phyloP scores from a whole-genome alignment of 2,113 vertebrate species.

The Opisthocomus hoazin region DNA sequence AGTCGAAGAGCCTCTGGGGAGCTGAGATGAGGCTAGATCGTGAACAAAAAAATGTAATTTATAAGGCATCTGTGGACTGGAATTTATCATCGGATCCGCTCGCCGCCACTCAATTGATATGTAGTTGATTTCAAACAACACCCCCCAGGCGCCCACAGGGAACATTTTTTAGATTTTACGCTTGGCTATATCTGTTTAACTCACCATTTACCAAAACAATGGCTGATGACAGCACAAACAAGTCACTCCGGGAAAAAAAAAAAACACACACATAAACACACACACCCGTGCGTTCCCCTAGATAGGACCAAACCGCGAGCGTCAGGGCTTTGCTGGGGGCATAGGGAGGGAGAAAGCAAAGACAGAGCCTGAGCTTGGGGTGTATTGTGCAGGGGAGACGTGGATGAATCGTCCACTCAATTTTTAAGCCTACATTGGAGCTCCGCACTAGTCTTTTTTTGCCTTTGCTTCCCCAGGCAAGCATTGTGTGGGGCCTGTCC shows the following conservation, averaged over 20 bases:
- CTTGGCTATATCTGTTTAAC: conserved; percentile 99
- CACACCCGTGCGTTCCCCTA: fast-evolving
- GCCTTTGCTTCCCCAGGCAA: fast-evolving
- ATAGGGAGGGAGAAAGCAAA: not conserved
- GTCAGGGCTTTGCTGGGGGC: conserved; percentile 38
- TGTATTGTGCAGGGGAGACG: not conserved
- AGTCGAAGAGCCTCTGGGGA: conserved; percentile 85
- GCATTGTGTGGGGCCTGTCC: fast-evolving
- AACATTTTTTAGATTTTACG: conserved; percentile 99
- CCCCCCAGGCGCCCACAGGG: conserved; percentile 88
- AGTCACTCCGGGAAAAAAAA: conserved; percentile 72
- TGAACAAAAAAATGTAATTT: conserved; percentile 89
- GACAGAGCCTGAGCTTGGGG: not conserved
- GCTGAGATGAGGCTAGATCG: conserved; percentile 84
- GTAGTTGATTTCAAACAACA: conserved; percentile 98
- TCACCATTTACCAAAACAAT: conserved; percentile 96
- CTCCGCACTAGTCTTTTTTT: not conserved
- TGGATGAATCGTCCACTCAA: not conserved
- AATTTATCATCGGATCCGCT: conserved; percentile 89
- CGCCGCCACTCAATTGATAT: conserved; percentile 93
- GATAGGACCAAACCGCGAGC: not conserved
- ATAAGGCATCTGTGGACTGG: conserved; percentile 88
- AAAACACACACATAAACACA: not conserved
- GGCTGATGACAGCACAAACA: conserved; percentile 88
- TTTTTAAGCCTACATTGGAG: not conserved